These are phyloP conservation scores for Craseonycteris thonglongyai DNA, from an alignment of 2,113 vertebrate genomes.

Conservation along the genomic window DNA sequence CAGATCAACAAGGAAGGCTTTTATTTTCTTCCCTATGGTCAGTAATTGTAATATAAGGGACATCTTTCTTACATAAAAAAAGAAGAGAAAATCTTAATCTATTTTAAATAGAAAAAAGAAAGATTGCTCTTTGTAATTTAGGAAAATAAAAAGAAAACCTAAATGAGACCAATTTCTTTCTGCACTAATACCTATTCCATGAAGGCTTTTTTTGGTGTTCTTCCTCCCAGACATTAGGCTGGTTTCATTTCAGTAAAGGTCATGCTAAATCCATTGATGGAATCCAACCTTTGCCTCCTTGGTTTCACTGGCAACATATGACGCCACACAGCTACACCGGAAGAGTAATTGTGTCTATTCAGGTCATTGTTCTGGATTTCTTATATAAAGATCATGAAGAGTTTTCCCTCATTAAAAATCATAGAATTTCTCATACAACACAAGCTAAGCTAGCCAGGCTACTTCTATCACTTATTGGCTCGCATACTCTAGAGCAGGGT, in stretches of 20 bases:
- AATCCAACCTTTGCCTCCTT: not conserved
- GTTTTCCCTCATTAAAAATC: not conserved
- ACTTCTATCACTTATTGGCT: not conserved
- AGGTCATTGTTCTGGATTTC: not conserved
- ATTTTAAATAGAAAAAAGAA: not conserved
- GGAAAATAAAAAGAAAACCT: not conserved
- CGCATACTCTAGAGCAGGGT: not conserved
- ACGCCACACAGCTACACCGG: not conserved
- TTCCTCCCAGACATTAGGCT: not conserved
- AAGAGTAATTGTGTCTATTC: not conserved
- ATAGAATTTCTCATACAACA: not conserved
- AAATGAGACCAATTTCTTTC: not conserved
- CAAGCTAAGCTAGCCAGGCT: not conserved
- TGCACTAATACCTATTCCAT: not conserved
- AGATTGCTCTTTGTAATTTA: not conserved
- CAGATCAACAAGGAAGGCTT: not conserved
- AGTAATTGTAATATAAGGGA: not conserved
- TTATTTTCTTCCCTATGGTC: not conserved
- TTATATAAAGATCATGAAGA: not conserved
- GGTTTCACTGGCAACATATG: not conserved
- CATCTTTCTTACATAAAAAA: not conserved
- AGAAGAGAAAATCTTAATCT: not conserved
- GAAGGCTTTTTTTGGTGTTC: accelerated
- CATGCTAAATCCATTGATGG: not conserved
- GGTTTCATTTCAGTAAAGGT: not conserved